Evolutionary conservation across 1,140 invertebrate genomes (phyloP).

Genomic region (Andricus grossulariae): DNA sequence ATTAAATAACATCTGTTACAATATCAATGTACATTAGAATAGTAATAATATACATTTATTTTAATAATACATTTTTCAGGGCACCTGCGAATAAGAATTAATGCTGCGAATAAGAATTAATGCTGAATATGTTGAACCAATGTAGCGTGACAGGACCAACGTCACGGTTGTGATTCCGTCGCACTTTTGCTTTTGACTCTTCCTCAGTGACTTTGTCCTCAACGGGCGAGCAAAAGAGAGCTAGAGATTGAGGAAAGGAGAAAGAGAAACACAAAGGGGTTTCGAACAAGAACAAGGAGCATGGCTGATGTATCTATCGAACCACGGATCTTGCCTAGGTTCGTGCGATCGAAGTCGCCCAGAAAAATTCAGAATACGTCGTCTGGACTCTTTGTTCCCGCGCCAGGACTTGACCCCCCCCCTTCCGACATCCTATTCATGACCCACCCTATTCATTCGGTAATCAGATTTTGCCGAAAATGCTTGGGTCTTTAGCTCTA

Average conservation of each 20-base stretch:
- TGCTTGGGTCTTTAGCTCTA: background rate
- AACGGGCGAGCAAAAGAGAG: background rate
- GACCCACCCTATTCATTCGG: background rate
- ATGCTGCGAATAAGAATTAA: too few species aligned
- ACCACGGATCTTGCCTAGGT: constrained; percentile 51
- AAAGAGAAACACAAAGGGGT: constrained; percentile 27
- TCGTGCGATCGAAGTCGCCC: constrained; percentile 59
- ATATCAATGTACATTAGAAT: too few species aligned
- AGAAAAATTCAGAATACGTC: constrained; percentile 51
- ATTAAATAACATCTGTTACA: too few species aligned
- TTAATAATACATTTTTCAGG: too few species aligned
- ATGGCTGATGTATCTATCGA: constrained; percentile 64
- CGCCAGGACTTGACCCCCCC: too few species aligned
- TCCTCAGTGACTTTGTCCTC: background rate
- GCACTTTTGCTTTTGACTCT: background rate
- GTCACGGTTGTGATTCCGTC: background rate
- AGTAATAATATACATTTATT: too few species aligned
- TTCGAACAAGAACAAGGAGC: constrained; percentile 60
- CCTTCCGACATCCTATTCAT: background rate
- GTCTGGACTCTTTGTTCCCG: background rate
- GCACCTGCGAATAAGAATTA: too few species aligned
- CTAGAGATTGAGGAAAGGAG: constrained; percentile 18
- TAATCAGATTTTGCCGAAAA: background rate
- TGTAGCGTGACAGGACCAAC: background rate
- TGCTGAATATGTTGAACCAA: background rate